Evolutionary conservation across 2,113 vertebrate species (phyloP).

Genomic region (Hippocampus abdominalis): DNA sequence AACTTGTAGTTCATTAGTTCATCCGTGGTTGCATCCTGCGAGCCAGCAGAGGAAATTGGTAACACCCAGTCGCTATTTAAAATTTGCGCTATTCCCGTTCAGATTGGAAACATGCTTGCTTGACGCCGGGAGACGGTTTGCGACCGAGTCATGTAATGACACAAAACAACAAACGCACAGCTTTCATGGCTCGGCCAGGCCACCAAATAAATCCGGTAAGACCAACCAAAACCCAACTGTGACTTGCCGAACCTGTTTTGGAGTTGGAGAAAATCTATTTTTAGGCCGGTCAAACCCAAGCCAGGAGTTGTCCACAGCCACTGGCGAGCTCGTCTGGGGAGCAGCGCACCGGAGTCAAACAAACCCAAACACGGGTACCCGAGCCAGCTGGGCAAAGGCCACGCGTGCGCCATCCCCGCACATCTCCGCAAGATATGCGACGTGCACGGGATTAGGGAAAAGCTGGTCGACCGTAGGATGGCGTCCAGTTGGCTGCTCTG

Average conservation of each 20-base stretch:
- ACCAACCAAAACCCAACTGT: slow-evolving; percentile 13
- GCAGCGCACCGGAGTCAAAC: slow-evolving; percentile 37
- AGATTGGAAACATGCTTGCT: slow-evolving; percentile 51
- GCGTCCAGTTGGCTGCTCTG: slow-evolving; percentile 53
- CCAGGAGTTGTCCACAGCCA: slow-evolving; percentile 65
- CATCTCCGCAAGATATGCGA: background rate
- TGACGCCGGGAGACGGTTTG: slow-evolving; percentile 50
- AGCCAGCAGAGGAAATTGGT: slow-evolving; percentile 52
- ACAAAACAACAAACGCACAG: slow-evolving; percentile 52
- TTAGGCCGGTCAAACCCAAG: slow-evolving; percentile 61
- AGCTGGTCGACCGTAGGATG: slow-evolving; percentile 54
- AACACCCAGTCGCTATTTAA: slow-evolving; percentile 66
- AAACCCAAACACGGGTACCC: slow-evolving; percentile 22
- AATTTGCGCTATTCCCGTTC: slow-evolving; percentile 69
- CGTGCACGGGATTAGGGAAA: slow-evolving; percentile 59
- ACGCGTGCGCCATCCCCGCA: background rate
- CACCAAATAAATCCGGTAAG: slow-evolving; percentile 25
- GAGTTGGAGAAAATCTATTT: slow-evolving; percentile 64
- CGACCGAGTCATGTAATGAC: slow-evolving; percentile 58
- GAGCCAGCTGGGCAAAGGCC: slow-evolving; percentile 32
- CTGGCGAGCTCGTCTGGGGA: slow-evolving; percentile 47
- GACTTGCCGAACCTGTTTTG: slow-evolving; percentile 21
- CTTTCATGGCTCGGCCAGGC: slow-evolving; percentile 39
- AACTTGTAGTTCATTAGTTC: slow-evolving; percentile 70
- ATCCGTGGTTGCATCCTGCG: slow-evolving; percentile 60